A percentile compares a stretch with the other conserved stretches of the same genome.
Evolutionary conservation across 2,888 invertebrate genomes (phyloP).

Genomic region (Hyles lineata): DNA sequence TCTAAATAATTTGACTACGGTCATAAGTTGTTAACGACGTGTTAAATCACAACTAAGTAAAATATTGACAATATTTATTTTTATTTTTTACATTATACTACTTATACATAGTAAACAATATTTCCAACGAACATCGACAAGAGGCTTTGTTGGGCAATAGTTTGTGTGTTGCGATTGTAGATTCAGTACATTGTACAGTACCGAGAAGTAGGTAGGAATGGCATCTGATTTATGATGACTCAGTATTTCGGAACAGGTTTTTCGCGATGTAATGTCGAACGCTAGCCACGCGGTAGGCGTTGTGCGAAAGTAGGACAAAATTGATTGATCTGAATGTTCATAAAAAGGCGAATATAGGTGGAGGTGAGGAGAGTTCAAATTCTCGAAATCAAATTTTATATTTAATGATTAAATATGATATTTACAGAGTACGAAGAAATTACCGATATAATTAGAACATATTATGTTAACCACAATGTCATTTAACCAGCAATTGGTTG

Average conservation of each 20-base stretch:
- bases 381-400: too few relatives aligned
- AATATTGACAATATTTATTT: neutral
- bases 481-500: too few relatives aligned
- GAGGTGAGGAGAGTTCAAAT: neutral
- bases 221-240: slow-evolving; percentile 63
- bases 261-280: slow-evolving; percentile 52
- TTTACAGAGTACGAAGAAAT: too few relatives aligned
- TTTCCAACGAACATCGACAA: neutral
- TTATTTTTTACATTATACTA: neutral
- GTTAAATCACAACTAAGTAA: neutral
- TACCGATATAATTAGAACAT: too few relatives aligned
- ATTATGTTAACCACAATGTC: too few relatives aligned
- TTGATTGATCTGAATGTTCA: slow-evolving; percentile 18
- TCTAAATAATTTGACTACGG: too few relatives aligned
- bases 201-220: slow-evolving; percentile 45
- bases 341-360: neutral
- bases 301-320: slow-evolving; percentile 40
- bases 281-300: slow-evolving; percentile 46
- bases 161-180: neutral
- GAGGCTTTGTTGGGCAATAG: slow-evolving; percentile 9
- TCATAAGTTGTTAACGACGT: too few relatives aligned
- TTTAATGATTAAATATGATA: too few relatives aligned
- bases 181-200: neutral
- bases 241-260: slow-evolving; percentile 70
- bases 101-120: neutral